Conservation (phyloP, 30 jellyfish, hydroid and myxozoan genomes). For the Turritopsis rubra region DNA sequence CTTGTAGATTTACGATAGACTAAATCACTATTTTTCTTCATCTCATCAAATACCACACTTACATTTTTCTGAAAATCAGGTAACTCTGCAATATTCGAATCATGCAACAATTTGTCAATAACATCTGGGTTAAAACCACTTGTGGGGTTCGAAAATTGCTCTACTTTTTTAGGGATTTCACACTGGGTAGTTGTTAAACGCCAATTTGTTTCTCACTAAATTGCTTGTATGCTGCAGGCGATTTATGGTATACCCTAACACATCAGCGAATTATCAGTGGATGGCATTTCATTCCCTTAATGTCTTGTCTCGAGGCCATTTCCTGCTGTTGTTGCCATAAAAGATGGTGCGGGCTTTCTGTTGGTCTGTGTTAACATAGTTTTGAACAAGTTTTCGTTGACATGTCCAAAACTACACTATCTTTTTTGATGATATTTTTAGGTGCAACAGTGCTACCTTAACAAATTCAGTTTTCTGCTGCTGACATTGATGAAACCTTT, state of each 20-base stretch:
- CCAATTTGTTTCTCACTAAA: neutral
- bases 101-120: neutral
- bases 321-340: neutral
- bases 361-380: neutral
- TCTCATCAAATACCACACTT: conserved; percentile 25
- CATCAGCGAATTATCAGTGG: neutral
- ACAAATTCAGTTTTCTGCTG: neutral
- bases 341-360: neutral
- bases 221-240: neutral
- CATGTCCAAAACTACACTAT: neutral
- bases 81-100: neutral
- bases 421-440: neutral
- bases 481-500: neutral
- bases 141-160: neutral
- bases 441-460: neutral
- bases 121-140: neutral
- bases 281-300: neutral
- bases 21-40: conserved; percentile 27
- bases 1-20: conserved; percentile 25
- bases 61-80: conserved; percentile 22
- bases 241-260: neutral
- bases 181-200: neutral
- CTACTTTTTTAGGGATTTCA: neutral
- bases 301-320: neutral
- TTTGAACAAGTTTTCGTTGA: neutral